Conservation (phyloP, 2,888 invertebrate genomes). For the Eulithis testata region DNA sequence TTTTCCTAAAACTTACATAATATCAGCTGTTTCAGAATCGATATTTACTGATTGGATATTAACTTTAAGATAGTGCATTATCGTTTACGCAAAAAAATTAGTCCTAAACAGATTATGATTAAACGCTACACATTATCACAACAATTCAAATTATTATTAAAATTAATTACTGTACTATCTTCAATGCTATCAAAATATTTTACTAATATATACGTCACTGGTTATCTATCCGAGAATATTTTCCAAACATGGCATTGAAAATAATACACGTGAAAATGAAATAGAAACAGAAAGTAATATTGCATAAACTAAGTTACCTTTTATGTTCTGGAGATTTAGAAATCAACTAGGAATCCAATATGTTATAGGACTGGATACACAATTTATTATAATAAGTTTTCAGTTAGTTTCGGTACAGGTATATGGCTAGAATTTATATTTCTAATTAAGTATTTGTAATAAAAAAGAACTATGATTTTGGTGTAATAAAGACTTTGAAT, state of each 20-base stretch:
- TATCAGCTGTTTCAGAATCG: too few relatives aligned
- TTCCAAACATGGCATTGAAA: constrained; percentile 17
- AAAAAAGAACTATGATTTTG: background rate
- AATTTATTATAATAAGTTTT: constrained; percentile 6
- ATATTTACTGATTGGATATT: background rate
- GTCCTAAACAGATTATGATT: constrained; percentile 28
- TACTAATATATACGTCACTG: background rate
- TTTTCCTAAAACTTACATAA: too few relatives aligned
- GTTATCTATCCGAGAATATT: background rate
- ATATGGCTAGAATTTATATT: constrained; percentile 29
- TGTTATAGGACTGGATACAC: constrained; percentile 18
- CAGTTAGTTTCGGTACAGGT: constrained; percentile 2
- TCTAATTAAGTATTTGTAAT: background rate
- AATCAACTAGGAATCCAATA: constrained; percentile 33
- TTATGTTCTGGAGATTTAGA: constrained; percentile 29
- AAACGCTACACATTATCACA: constrained; percentile 28
- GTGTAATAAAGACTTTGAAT: background rate
- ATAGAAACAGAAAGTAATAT: constrained; percentile 13
- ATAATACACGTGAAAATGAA: constrained; percentile 17
- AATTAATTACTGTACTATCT: constrained; percentile 18
- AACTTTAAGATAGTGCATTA: constrained; percentile 22
- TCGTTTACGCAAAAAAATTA: constrained; percentile 21
- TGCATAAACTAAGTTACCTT: constrained; percentile 31
- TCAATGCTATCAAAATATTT: constrained; percentile 18
- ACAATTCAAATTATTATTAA: constrained; percentile 5